Evolutionary conservation across 2,113 vertebrate genomes (phyloP).

Genomic region (Lasiurus cinereus): DNA sequence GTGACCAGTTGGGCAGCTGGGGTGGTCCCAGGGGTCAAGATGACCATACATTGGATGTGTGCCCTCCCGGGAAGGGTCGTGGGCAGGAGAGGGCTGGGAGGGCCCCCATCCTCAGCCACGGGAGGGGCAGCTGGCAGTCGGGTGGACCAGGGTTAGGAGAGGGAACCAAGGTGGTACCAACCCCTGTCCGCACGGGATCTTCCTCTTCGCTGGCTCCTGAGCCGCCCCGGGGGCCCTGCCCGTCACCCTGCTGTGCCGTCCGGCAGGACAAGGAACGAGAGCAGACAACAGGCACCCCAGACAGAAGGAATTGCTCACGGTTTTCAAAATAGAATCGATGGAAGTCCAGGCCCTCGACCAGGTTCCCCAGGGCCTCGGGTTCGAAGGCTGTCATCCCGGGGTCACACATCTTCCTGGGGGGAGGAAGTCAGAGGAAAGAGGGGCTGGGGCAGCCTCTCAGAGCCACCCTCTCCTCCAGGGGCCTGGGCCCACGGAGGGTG

Average conservation of each 20-base stretch:
- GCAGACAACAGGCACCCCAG: constrained; percentile 73
- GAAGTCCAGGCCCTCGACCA: constrained; percentile 98
- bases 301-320: constrained; percentile 89
- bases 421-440: constrained; percentile 73
- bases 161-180: constrained; percentile 57
- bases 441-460: neutral
- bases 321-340: constrained; percentile 99
- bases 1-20: neutral
- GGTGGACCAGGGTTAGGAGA: constrained; percentile 11
- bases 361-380: constrained; percentile 97
- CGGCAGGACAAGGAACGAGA: constrained; percentile 63
- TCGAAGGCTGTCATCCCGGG: constrained; percentile 98
- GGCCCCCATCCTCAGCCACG: neutral
- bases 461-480: neutral
- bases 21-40: neutral
- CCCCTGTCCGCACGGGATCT: constrained; percentile 48
- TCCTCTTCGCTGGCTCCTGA: constrained; percentile 64
- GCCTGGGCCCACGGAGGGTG: neutral
- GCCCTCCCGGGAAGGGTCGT: neutral
- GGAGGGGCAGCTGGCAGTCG: neutral
- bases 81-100: neutral
- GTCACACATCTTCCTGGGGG: constrained; percentile 97
- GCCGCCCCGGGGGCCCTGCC: constrained; percentile 72
- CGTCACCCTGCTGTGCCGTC: constrained; percentile 80
- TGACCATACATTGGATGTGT: neutral